These are phyloP conservation scores for Notodonta ziczac DNA, from an alignment of 2,888 invertebrate species.

Conservation along the genomic window DNA sequence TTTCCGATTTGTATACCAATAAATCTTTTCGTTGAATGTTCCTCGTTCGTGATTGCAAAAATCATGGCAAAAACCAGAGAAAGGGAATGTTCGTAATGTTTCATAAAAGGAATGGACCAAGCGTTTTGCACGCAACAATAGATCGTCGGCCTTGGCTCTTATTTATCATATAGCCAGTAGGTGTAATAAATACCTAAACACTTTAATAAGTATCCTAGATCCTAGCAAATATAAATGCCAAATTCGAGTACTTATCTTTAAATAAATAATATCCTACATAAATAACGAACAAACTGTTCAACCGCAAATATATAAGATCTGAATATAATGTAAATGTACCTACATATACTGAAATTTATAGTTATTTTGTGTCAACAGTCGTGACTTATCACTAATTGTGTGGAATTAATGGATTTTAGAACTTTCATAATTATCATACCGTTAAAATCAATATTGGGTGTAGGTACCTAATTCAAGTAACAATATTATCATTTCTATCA, in stretches of 20 bases:
- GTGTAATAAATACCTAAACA: neutral
- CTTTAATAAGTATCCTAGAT: conserved; percentile 10
- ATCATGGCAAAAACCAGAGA: conserved; percentile 17
- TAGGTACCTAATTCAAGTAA: conserved; percentile 17
- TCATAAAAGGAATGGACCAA: conserved; percentile 15
- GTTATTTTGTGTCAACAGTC: too few species aligned
- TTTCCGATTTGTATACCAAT: conserved; percentile 43
- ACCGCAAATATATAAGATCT: too few species aligned
- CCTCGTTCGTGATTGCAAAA: conserved; percentile 40
- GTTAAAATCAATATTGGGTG: too few species aligned
- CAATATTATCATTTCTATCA: conserved; percentile 26
- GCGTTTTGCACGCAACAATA: neutral
- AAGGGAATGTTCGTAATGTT: conserved; percentile 48
- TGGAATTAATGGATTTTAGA: too few species aligned
- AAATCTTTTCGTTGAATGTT: conserved; percentile 40
- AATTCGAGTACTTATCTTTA: too few species aligned
- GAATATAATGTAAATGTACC: too few species aligned
- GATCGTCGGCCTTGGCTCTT: neutral
- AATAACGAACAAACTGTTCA: too few species aligned
- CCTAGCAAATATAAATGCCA: too few species aligned
- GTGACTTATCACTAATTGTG: too few species aligned
- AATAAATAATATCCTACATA: too few species aligned
- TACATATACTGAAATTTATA: too few species aligned
- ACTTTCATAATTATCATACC: too few species aligned
- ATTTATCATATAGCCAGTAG: neutral